Base-by-base conservation (phyloP, 2,113 vertebrate genomes). In the Brachirus orientalis region DNA sequence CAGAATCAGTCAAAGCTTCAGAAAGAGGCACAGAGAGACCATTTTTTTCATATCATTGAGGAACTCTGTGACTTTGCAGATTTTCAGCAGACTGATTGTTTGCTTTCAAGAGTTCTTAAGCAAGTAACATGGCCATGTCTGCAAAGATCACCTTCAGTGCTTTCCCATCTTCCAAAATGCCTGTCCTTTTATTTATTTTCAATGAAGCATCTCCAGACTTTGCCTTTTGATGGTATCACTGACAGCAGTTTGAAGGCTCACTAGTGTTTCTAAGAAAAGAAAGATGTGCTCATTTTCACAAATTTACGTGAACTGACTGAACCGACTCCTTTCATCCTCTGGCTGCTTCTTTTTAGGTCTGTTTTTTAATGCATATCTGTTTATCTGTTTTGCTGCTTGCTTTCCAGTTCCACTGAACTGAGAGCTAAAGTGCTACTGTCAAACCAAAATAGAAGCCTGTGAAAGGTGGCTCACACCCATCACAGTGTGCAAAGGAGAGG, bases 361-460 rank as follows among this genome's bases (percentile, higher is more conserved):
- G 22, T 73, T 72, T 75, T 44, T 63, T n/a, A n/a, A 56, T 57
- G 22, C 53, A 9, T 37, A 22, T 72, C 55, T 68, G 8, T 53
- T 69, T 37, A 48, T 77, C 63, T 64, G n/a, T n/a, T 75, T 81
- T 65, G 13, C 22, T 69, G 40, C 58, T 70, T 65, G 79, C 76
- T 80, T 82, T 78, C 48, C 8, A 41, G 48, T 41, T 41, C 43
- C 37, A n/a, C 64, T 46, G 48, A 60, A 67, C 55, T 52, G 59
- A 51, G 67, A 73, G 71, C 69, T 58, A 55, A 84, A 76, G 73
- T 72, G 75, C 72, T 58, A 63, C 74, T 74, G 58, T 75, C 77
- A 72, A 75, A 77, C 80, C 18, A 60, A 84, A 90, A 86, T 83
- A 86, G 79, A 73, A 50, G 69, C 55, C 55, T 35, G 44, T 62